phyloP scores from a whole-genome alignment of 2,797 vertebrate species.

The Catamblyrhynchus diadema region DNA sequence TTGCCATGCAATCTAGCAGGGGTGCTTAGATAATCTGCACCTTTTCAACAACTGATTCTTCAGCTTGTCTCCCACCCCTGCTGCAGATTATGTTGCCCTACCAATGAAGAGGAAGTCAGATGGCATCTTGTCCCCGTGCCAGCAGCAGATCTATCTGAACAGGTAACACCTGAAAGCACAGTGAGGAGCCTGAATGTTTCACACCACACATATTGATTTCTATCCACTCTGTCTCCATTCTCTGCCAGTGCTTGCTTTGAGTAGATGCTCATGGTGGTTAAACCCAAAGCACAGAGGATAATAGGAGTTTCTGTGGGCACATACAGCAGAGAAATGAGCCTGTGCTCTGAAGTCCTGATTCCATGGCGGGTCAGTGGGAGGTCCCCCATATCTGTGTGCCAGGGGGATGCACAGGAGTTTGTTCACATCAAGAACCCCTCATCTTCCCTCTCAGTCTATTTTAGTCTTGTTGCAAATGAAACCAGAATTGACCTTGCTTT shows the following conservation, averaged over 20 bases:
- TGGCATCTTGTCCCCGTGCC: neutral
- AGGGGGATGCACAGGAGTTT: neutral
- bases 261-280: neutral
- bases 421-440: neutral
- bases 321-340: neutral
- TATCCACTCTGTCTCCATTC: neutral
- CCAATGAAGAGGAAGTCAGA: constrained; percentile 55
- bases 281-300: neutral
- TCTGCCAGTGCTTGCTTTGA: neutral
- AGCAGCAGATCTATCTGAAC: constrained; percentile 22
- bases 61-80: neutral
- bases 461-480: neutral
- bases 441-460: neutral
- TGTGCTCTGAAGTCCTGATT: neutral
- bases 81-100: constrained; percentile 14
- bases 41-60: neutral
- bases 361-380: neutral
- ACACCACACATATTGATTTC: fast-evolving
- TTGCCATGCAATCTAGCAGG: neutral
- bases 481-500: neutral
- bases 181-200: neutral
- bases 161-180: neutral
- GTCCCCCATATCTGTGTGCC: neutral
- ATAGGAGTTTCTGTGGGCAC: neutral
- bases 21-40: neutral